Conservation (phyloP, 2,888 invertebrate species). For the Pecten maximus region DNA sequence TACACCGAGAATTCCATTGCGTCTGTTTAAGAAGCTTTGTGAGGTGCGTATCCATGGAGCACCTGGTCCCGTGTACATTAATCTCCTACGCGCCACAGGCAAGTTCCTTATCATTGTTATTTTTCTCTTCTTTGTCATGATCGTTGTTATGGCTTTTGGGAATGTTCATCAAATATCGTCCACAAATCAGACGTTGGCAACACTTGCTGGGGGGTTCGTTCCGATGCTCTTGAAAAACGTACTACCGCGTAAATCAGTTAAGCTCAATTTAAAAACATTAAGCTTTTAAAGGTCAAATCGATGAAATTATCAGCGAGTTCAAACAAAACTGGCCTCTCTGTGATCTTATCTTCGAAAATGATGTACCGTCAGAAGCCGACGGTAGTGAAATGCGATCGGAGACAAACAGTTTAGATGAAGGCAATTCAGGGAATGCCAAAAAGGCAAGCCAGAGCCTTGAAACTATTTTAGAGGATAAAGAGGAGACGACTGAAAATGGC, state of each 20-base stretch:
- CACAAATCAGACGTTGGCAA: slow-evolving; percentile 79
- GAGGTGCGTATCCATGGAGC: slow-evolving; percentile 78
- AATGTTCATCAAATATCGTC: slow-evolving; percentile 78
- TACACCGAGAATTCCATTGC: slow-evolving; percentile 78
- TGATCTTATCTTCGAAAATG: slow-evolving; percentile 74
- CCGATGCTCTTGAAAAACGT: slow-evolving; percentile 80
- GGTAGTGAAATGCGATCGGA: slow-evolving; percentile 57
- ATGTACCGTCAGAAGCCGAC: slow-evolving; percentile 66
- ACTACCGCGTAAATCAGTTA: slow-evolving; percentile 76
- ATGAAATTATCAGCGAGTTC: slow-evolving; percentile 77
- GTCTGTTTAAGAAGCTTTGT: slow-evolving; percentile 77
- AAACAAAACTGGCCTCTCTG: slow-evolving; percentile 79
- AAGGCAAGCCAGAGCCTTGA: slow-evolving; percentile 42
- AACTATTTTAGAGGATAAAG: slow-evolving; percentile 41
- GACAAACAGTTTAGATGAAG: slow-evolving; percentile 41
- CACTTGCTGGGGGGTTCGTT: slow-evolving; percentile 78
- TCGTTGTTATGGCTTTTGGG: slow-evolving; percentile 80
- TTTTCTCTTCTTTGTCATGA: slow-evolving; percentile 79
- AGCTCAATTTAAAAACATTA: slow-evolving; percentile 79
- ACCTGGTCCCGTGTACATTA: slow-evolving; percentile 80
- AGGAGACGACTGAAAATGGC: slow-evolving; percentile 37
- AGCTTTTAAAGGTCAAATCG: slow-evolving; percentile 80
- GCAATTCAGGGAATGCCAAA: slow-evolving; percentile 33
- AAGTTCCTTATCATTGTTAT: slow-evolving; percentile 79
- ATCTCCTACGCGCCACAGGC: slow-evolving; percentile 76